Conservation (phyloP, 2,113 vertebrate genomes). For the Toxostoma redivivum region DNA sequence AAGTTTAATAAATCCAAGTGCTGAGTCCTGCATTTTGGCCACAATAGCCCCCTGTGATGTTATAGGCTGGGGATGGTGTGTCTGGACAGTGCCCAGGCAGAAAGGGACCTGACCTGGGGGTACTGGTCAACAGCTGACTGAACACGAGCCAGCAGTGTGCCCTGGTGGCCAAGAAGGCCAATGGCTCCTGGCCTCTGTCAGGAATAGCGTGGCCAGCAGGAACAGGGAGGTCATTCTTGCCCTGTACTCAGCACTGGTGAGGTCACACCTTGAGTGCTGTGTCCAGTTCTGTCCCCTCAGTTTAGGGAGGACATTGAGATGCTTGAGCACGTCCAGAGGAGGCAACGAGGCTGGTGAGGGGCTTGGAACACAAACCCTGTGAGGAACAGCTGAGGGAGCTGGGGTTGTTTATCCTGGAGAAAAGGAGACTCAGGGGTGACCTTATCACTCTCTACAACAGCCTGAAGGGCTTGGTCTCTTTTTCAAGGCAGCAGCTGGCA, state of each 20-base stretch:
- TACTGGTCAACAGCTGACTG: fast-evolving
- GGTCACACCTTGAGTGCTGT: background rate
- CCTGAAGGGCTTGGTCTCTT: background rate
- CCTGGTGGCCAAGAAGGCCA: background rate
- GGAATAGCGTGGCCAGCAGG: background rate
- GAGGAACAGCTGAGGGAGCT: background rate
- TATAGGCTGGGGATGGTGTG: fast-evolving
- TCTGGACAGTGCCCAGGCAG: background rate
- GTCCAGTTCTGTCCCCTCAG: background rate
- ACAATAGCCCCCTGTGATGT: background rate
- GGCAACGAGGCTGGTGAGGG: background rate
- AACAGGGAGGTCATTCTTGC: background rate
- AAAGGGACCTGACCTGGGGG: background rate
- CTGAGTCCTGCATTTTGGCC: background rate
- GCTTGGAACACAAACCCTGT: background rate
- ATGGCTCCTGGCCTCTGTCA: background rate
- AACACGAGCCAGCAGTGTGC: background rate
- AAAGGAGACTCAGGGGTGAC: background rate
- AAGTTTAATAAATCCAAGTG: background rate
- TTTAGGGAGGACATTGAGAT: fast-evolving
- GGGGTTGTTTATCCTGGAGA: background rate
- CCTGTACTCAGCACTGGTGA: background rate
- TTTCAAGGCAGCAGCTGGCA: background rate
- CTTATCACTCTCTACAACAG: background rate
- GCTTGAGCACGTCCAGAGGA: fast-evolving